Base-by-base conservation (phyloP, 1,140 invertebrate genomes). In the Oreohelix idahoensis region DNA sequence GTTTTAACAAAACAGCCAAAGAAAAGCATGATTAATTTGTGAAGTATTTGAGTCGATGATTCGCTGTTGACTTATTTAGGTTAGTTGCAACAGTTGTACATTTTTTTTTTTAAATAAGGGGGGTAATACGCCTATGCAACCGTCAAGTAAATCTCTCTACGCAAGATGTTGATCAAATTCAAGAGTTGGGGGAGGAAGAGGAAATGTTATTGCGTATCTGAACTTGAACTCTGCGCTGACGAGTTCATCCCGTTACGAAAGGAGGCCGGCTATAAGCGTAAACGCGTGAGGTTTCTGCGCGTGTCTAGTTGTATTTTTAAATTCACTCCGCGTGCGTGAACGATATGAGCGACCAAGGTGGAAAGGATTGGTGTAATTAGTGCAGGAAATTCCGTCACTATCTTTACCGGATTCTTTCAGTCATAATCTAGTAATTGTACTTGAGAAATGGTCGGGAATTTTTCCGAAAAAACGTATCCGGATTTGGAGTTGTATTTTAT, bases 221-320 rank as follows among this genome's bases (percentile, higher is more conserved):
- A 11, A 71, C 69, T 36, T 36, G 69, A 71, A 71, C 38, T 17
- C 17, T 32, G 38, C 38, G 38, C 29, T 39, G 38, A 32, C 38
- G 23, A 36, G 69, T 71, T 71, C 32, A 20, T n/a, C n/a, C n/a
- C 10, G 69, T 71, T 36, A 71, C 69, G 69, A 71, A 39, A 71
- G 10, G 2, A 23, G 32, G 13, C 38, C 32, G 13, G 38, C 26
- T 71, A 23, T 35, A 4, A 1, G 10, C 32, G 5, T 35, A n/a
- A 71, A 58, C 51, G 51, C 23, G 51, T 58, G 13, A 35, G 13
- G 15, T 39, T 36, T 20, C 11, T 8, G 10, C 4, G 69, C 32
- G 13, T 11, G 38, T 71, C 10, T 36, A n/a, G 38, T 39, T 71
- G 4, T 35, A 11, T 39, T 32, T 71, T 71, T 26, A 11, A 39